Conservation (phyloP, 2,888 invertebrate genomes). For the Pediacus dermestoides region DNA sequence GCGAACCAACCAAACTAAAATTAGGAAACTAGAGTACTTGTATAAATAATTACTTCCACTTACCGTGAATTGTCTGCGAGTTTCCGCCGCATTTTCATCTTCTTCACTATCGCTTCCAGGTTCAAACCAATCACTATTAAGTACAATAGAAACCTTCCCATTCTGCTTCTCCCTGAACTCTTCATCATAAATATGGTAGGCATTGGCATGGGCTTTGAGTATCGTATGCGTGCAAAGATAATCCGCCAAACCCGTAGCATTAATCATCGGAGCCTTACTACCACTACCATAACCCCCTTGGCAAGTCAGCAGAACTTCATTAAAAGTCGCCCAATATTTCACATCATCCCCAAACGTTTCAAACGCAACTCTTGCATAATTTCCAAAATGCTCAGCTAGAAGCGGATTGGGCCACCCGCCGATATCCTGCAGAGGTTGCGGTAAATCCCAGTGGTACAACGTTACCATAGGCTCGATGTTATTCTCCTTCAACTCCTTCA, state of each 20-base stretch:
- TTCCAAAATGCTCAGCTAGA: conserved; percentile 57
- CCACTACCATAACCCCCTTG: conserved; percentile 41
- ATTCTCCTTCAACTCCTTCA: conserved; percentile 62
- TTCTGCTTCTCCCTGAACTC: conserved; percentile 57
- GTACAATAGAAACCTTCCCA: conserved; percentile 53
- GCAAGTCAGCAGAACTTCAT: conserved; percentile 50
- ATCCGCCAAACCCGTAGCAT: conserved; percentile 55
- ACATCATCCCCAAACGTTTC: conserved; percentile 44
- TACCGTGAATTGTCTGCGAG: conserved; percentile 55
- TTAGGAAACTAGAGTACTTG: conserved; percentile 7
- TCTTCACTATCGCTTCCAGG: conserved; percentile 54
- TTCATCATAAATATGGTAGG: conserved; percentile 61
- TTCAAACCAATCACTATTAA: conserved; percentile 62
- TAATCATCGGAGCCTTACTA: conserved; percentile 51
- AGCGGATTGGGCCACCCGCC: conserved; percentile 64
- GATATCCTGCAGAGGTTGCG: conserved; percentile 45
- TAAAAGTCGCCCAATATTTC: conserved; percentile 56
- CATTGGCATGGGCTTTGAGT: conserved; percentile 64
- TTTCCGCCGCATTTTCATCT: conserved; percentile 58
- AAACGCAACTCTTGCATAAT: conserved; percentile 56
- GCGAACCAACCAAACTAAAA: conserved; percentile 30
- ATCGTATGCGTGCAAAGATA: conserved; percentile 64
- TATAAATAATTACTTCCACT: conserved; percentile 44
- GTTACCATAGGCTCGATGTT: conserved; percentile 61
- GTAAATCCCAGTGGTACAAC: conserved; percentile 55